Conservation (phyloP, 2,888 invertebrate species). For the Pachydiplax longipennis region DNA sequence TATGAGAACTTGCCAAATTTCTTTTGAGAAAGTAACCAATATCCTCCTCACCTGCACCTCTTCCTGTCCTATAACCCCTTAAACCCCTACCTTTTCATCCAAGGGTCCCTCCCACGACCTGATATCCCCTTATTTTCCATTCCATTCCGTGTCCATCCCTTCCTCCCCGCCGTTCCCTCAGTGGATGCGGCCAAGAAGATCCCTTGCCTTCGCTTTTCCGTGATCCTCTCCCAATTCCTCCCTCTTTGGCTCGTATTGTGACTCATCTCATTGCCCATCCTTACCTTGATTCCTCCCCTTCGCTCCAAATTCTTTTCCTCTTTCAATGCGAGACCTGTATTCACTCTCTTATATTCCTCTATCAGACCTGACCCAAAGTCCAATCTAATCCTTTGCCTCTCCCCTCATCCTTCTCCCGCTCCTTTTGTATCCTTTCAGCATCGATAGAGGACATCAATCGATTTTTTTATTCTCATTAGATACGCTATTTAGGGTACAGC, state of each 20-base stretch:
- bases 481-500: no score
- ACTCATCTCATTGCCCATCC: slow-evolving; percentile 26
- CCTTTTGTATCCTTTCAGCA: background rate
- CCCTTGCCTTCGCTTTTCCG: slow-evolving; percentile 17
- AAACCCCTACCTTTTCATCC: background rate
- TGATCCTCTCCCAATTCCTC: slow-evolving; percentile 35
- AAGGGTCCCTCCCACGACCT: background rate
- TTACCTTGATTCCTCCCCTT: background rate
- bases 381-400: slow-evolving; percentile 33
- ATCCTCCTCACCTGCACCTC: background rate
- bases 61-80: background rate
- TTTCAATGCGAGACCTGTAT: background rate
- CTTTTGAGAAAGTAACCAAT: slow-evolving; percentile 21
- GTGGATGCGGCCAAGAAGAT: slow-evolving; percentile 17
- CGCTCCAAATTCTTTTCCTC: background rate
- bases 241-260: slow-evolving; percentile 9
- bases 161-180: slow-evolving; percentile 10
- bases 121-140: slow-evolving; percentile 14
- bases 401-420: background rate
- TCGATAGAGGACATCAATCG: background rate
- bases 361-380: slow-evolving; percentile 24
- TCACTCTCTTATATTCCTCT: background rate
- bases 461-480: background rate
- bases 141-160: slow-evolving; percentile 30
- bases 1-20: background rate